These are phyloP conservation scores for Ctenosaura bakeri DNA, from an alignment of 2,797 vertebrate genomes.

Conservation along the genomic window DNA sequence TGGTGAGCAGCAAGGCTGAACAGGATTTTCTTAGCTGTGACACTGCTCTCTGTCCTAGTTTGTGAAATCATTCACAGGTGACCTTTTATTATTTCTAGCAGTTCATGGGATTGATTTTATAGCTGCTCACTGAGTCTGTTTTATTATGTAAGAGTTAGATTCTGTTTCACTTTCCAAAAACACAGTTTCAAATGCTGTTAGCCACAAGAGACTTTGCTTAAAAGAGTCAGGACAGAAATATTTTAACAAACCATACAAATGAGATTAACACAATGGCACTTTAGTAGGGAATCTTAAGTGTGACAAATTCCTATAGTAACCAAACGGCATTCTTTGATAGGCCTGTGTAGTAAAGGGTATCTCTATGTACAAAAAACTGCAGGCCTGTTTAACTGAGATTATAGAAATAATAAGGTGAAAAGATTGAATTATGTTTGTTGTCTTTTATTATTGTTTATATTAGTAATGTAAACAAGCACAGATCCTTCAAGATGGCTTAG, in stretches of 20 bases:
- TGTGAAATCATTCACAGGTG: neutral
- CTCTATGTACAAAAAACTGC: neutral
- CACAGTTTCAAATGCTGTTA: neutral
- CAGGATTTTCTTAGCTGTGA: neutral
- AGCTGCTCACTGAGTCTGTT: neutral
- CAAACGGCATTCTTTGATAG: neutral
- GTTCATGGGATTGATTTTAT: neutral
- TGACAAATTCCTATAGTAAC: neutral
- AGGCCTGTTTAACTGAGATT: neutral
- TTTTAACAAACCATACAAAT: neutral
- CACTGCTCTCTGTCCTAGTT: neutral
- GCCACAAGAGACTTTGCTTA: neutral
- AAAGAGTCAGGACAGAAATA: neutral
- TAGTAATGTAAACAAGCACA: neutral
- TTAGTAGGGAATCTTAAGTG: neutral
- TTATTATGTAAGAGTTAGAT: neutral
- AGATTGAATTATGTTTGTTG: neutral
- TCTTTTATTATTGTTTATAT: neutral
- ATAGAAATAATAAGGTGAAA: neutral
- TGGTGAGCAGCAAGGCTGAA: too few species aligned
- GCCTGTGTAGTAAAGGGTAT: neutral
- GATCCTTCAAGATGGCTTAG: neutral
- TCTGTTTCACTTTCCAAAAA: too few species aligned
- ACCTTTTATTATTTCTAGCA: neutral
- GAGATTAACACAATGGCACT: neutral